Conservation (phyloP, 2,888 invertebrate genomes). For the Hoplodrina blanda region DNA sequence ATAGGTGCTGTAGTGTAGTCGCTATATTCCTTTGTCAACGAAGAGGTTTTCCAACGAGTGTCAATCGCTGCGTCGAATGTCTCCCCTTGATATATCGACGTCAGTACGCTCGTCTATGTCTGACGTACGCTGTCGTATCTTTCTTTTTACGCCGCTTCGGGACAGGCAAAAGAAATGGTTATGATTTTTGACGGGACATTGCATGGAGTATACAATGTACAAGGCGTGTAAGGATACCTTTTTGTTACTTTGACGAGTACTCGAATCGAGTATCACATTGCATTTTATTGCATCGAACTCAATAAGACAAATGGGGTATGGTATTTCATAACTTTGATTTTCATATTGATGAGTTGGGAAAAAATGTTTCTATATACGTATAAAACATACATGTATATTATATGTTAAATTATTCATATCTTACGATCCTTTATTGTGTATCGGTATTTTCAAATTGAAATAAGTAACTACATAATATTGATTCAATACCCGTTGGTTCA, state of each 20-base stretch:
- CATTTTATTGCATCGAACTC: conserved; percentile 2
- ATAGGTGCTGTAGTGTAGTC: background rate
- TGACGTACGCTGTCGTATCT: conserved; percentile 12
- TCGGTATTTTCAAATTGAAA: no score
- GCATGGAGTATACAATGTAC: conserved; percentile 4
- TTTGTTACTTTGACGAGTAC: background rate
- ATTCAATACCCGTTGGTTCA: background rate
- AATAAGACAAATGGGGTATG: background rate
- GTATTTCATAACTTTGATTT: background rate
- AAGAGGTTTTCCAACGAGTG: conserved; percentile 49
- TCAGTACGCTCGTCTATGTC: conserved; percentile 21
- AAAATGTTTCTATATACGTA: no score
- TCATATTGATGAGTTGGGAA: no score
- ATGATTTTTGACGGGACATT: conserved; percentile 32
- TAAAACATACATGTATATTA: no score
- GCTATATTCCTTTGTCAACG: conserved; percentile 44
- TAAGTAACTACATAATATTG: background rate
- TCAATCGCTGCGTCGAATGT: conserved; percentile 46
- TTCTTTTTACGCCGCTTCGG: conserved; percentile 27
- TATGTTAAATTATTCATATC: no score
- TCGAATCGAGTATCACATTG: background rate
- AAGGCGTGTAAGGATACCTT: background rate
- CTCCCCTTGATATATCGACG: conserved; percentile 46
- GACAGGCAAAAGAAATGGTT: conserved; percentile 33
- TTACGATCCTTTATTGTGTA: background rate